Evolutionary conservation across 2,113 vertebrate genomes (phyloP), one percentile per base, ranked within the genome.

Genomic region (Oryzias woworae): DNA sequence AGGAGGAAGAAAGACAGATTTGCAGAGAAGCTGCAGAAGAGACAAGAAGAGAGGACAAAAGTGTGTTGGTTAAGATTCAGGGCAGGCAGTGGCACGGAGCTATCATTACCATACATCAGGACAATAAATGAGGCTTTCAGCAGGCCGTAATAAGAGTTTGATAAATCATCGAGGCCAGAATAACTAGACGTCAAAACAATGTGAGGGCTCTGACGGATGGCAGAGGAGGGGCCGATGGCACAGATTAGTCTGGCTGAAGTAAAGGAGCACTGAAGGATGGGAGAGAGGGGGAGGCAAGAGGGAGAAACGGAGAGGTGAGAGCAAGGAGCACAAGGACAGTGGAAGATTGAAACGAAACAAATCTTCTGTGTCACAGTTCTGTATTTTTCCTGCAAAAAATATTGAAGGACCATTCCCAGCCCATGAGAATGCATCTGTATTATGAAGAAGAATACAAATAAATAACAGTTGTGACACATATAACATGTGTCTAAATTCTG

Each of bases 181-280:
- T 99, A 99, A 99, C 96, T 97, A 97, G 95, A 97, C 95, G 96
- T 98, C 96, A 98, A 98, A 99, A 99, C 96, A 99, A 98, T 98
- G 96, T 98, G 95, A 95, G 95, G 91, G 91, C 94, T 95, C 95
- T 98, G 97, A 98, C 96, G 95, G 97, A 99, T 98, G 96, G 96
- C 94, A 87, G 84, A 86, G 88, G 87, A 87, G 89, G 94, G 95
- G 94, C 94, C 94, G 94, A 96, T 95, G 95, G 94, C 91, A 90
- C 94, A 94, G 96, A 98, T 98, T 98, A 97, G 96, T 97, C 95
- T 95, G 90, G 91, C 94, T 93, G 71, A 92, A 92, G 94, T 92
- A 93, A 92, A 89, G 92, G 91, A 84, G 69, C 76, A 64, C 28
- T 89, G 84, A 91, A 89, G 73, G 74, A 63, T 23, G 17, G 42